A percentile compares a stretch with the other conserved stretches of the same genome.
phyloP scores from a whole-genome alignment of 2,888 invertebrate species.

The Anodontia alba region DNA sequence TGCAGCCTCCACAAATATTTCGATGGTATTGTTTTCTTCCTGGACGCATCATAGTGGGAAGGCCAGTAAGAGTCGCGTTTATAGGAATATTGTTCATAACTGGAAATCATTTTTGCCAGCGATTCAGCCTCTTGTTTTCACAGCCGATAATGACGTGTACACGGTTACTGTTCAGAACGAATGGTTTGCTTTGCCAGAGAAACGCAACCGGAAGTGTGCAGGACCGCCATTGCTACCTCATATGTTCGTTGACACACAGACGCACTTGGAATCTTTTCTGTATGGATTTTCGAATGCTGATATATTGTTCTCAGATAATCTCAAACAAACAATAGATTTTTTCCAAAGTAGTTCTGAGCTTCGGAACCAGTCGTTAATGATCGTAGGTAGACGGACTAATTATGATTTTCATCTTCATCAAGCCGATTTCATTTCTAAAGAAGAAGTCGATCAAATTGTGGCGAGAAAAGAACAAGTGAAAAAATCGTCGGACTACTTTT shows the following conservation, averaged over 20 bases:
- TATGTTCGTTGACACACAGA: neutral
- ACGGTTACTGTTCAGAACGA: neutral
- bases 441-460: neutral
- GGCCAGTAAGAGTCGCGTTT: neutral
- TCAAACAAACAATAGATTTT: neutral
- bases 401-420: conserved; percentile 2
- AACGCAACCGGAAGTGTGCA: neutral
- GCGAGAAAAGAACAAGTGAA: neutral
- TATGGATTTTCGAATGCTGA: conserved; percentile 20
- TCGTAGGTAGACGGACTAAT: conserved; percentile 18
- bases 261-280: neutral
- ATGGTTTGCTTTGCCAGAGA: conserved; percentile 17
- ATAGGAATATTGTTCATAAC: neutral
- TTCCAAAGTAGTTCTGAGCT: neutral
- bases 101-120: conserved; percentile 3
- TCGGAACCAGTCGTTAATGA: neutral
- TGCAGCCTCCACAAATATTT: neutral
- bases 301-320: conserved; percentile 14
- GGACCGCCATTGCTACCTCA: conserved; percentile 19
- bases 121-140: conserved; percentile 16
- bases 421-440: neutral
- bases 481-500: conserved; percentile 30
- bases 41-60: neutral
- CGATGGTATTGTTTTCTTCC: conserved; percentile 17
- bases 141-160: neutral